Percentiles rank a stretch among this genome's conserved stretches.
These are phyloP conservation scores for Ptiloglossa arizonensis DNA, from an alignment of 1,140 invertebrate genomes.

Conservation along the genomic window DNA sequence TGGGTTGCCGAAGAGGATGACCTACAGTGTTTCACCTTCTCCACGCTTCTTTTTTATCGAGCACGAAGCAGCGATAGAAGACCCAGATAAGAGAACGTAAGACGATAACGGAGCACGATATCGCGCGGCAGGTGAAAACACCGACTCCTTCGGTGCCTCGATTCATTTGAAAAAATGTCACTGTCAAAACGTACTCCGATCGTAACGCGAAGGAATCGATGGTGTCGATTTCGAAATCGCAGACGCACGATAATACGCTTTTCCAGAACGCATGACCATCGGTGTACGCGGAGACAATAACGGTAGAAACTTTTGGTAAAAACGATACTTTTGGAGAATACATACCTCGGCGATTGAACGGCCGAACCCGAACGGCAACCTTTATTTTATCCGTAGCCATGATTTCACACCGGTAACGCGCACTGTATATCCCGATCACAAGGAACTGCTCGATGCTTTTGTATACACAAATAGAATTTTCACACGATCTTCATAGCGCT, in stretches of 20 bases:
- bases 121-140: neutral
- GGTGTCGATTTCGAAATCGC: constrained; percentile 22
- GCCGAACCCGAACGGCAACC: constrained; percentile 97
- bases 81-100: constrained; percentile 4
- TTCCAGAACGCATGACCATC: no score
- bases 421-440: constrained; percentile 65
- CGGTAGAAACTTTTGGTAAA: neutral
- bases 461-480: constrained; percentile 59
- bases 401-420: constrained; percentile 71
- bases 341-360: constrained; percentile 97
- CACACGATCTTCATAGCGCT: constrained; percentile 64
- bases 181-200: constrained; percentile 34
- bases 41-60: constrained; percentile 30
- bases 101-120: neutral
- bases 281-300: neutral
- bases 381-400: constrained; percentile 97
- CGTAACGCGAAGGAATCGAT: neutral
- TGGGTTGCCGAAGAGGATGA: neutral
- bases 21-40: neutral
- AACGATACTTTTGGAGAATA: constrained; percentile 36
- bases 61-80: constrained; percentile 3
- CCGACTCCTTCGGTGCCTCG: neutral
- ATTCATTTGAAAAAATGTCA: constrained; percentile 1
- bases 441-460: constrained; percentile 50
- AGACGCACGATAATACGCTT: neutral